These are phyloP conservation scores for Scomber scombrus DNA, from an alignment of 2,113 vertebrate genomes.

Conservation along the genomic window DNA sequence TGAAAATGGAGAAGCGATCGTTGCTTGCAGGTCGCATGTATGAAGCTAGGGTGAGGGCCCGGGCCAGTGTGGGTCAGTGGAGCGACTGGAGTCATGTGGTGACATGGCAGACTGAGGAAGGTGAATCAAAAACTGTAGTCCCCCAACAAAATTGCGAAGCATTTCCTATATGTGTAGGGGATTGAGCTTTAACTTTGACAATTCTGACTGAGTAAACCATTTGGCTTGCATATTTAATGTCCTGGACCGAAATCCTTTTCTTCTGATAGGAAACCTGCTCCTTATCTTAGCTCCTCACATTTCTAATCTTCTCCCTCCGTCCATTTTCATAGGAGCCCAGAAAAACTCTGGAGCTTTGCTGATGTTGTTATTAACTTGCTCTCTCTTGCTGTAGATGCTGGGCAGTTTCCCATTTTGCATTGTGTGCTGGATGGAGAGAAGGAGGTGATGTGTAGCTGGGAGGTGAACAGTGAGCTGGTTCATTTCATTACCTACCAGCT, in stretches of 20 bases:
- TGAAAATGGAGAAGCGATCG: constrained; percentile 32
- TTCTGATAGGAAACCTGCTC: background rate
- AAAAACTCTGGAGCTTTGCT: constrained; percentile 14
- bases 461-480: constrained; percentile 69
- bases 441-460: constrained; percentile 77
- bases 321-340: background rate
- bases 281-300: constrained; percentile 43
- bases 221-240: background rate
- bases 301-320: constrained; percentile 36
- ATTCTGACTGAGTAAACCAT: background rate
- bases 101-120: constrained; percentile 60
- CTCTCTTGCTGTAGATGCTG: constrained; percentile 30
- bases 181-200: background rate
- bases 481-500: constrained; percentile 73
- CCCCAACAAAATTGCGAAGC: background rate
- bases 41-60: constrained; percentile 71
- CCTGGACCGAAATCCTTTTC: background rate
- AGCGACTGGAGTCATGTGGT: constrained; percentile 77
- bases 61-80: constrained; percentile 60
- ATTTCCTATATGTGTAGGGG: background rate
- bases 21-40: constrained; percentile 61
- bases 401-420: constrained; percentile 57
- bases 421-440: constrained; percentile 73
- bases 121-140: constrained; percentile 41
- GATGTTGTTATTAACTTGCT: constrained; percentile 18